Conservation (phyloP, 2,888 invertebrate species). For the Miltochrista miniata region DNA sequence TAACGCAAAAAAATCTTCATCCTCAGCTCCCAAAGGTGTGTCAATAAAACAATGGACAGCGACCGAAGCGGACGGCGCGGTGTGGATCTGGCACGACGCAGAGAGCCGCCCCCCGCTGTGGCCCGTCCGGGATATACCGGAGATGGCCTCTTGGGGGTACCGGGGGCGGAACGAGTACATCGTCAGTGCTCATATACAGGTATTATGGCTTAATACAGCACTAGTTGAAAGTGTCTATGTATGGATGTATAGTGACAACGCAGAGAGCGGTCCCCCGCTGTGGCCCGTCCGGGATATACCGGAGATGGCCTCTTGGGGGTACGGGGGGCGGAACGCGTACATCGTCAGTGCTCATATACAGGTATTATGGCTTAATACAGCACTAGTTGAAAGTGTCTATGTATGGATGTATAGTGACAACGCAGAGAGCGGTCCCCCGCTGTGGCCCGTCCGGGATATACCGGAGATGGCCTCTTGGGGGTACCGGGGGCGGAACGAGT, state of each 20-base stretch:
- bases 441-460: conserved; percentile 86
- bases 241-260: too few relatives aligned
- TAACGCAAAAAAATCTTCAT: background rate
- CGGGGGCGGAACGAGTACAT: conserved; percentile 91
- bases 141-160: conserved; percentile 85
- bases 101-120: conserved; percentile 88
- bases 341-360: conserved; percentile 90
- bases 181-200: conserved; percentile 91
- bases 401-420: too few relatives aligned
- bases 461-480: conserved; percentile 84
- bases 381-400: too few relatives aligned
- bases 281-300: conserved; percentile 86
- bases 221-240: too few relatives aligned
- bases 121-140: conserved; percentile 82
- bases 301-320: conserved; percentile 85
- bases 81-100: conserved; percentile 93
- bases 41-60: conserved; percentile 88
- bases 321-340: conserved; percentile 91
- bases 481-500: conserved; percentile 91
- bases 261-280: conserved; percentile 86
- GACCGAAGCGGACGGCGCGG: conserved; percentile 87
- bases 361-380: conserved; percentile 62
- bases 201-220: conserved; percentile 42
- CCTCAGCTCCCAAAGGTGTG: conserved; percentile 87
- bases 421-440: conserved; percentile 86